These are phyloP conservation scores for Stictonetta naevosa DNA, from an alignment of 2,113 vertebrate genomes.

Conservation along the genomic window DNA sequence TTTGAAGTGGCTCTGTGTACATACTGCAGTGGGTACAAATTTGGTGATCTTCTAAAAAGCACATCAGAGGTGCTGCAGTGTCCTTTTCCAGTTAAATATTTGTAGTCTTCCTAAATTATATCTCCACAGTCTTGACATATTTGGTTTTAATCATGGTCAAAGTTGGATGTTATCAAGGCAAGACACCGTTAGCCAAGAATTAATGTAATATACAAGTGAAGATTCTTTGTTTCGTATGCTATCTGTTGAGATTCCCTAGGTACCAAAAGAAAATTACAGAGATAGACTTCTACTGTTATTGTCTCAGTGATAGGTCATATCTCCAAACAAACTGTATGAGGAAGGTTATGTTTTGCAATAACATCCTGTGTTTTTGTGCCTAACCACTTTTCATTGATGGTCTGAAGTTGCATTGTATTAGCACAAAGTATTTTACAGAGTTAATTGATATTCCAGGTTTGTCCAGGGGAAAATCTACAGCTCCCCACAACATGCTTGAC, in stretches of 20 bases:
- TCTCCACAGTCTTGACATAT: background rate
- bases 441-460: slow-evolving; percentile 99
- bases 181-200: slow-evolving; percentile 5
- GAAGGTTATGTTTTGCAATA: slow-evolving; percentile 86
- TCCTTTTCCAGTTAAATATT: background rate
- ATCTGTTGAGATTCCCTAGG: slow-evolving; percentile 64
- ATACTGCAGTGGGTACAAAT: background rate
- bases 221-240: slow-evolving; percentile 54
- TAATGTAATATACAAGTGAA: slow-evolving; percentile 43
- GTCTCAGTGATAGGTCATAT: slow-evolving; percentile 87
- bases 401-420: slow-evolving; percentile 82
- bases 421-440: slow-evolving; percentile 80
- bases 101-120: background rate
- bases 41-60: background rate
- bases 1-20: background rate
- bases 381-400: slow-evolving; percentile 85
- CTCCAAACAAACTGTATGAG: slow-evolving; percentile 85
- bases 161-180: slow-evolving; percentile 12
- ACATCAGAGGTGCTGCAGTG: background rate
- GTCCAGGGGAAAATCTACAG: slow-evolving; percentile 90
- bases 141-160: slow-evolving; percentile 21
- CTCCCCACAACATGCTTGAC: slow-evolving; percentile 90
- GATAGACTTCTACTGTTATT: slow-evolving; percentile 71
- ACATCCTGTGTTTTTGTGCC: slow-evolving; percentile 96
- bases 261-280: slow-evolving; percentile 68